phyloP scores from a whole-genome alignment of 1,140 invertebrate genomes.

The Drosophila saltans region DNA sequence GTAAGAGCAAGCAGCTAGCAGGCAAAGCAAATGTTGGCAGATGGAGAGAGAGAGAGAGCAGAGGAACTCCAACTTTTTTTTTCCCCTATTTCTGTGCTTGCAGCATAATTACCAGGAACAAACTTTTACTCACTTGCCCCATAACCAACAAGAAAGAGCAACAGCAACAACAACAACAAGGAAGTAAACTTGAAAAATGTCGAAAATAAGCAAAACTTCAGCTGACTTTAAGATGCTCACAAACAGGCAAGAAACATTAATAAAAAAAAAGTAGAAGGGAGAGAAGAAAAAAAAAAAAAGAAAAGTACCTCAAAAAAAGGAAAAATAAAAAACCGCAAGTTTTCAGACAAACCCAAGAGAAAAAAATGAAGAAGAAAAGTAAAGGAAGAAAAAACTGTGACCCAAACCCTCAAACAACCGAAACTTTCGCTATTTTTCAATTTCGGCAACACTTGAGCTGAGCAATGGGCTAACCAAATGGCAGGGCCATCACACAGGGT shows the following conservation, averaged over 20 bases:
- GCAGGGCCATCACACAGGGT: conserved; percentile 40
- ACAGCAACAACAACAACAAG: conserved; percentile 12
- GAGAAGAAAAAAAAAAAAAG: conserved; percentile 6
- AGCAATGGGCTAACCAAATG: conserved; percentile 7
- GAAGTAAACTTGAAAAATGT: conserved; percentile 58
- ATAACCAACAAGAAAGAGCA: neutral
- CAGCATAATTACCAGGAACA: conserved; percentile 69
- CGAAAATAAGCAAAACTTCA: conserved; percentile 38
- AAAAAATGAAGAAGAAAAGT: conserved; percentile 16
- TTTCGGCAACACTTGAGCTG: conserved; percentile 52
- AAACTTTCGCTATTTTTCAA: conserved; percentile 73
- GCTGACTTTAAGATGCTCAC: conserved; percentile 30
- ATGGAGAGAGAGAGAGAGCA: neutral
- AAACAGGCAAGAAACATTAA: conserved; percentile 56
- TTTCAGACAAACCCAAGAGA: conserved; percentile 16
- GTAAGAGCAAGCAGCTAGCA: conserved; percentile 4
- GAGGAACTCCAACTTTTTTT: conserved; percentile 32
- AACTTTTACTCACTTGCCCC: conserved; percentile 46
- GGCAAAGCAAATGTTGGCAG: conserved; percentile 1
- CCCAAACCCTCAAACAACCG: conserved; percentile 4
- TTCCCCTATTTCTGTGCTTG: conserved; percentile 25
- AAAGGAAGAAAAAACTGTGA: conserved; percentile 24
- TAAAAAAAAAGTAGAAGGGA: conserved; percentile 26
- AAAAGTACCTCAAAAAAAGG: neutral
- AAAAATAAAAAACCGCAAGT: conserved; percentile 43